Percentiles rank a stretch among this genome's conserved stretches.
phyloP scores from a whole-genome alignment of 2,113 vertebrate genomes.

The Nibea albiflora region DNA sequence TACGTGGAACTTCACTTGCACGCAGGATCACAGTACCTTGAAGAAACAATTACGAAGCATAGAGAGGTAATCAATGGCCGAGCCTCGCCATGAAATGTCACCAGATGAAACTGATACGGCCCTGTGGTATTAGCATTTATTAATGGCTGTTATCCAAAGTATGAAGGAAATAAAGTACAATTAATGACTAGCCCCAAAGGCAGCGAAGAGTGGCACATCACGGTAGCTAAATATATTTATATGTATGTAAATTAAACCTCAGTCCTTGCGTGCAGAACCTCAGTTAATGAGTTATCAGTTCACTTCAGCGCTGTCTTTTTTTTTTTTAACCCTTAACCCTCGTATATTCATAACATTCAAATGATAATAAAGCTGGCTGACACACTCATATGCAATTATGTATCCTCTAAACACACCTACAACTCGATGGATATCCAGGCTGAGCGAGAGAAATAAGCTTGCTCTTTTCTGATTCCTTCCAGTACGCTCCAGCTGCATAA shows the following conservation, averaged over 20 bases:
- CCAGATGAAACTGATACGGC: slow-evolving; percentile 71
- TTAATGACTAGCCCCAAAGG: slow-evolving; percentile 24
- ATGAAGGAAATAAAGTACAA: slow-evolving; percentile 42
- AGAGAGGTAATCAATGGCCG: slow-evolving; percentile 77
- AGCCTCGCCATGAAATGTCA: slow-evolving; percentile 75
- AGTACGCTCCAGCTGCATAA: slow-evolving; percentile 53
- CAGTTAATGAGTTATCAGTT: slow-evolving; percentile 7
- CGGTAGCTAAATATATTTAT: not conserved
- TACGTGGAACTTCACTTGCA: slow-evolving; percentile 74
- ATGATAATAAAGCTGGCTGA: slow-evolving; percentile 9
- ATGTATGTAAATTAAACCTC: not conserved
- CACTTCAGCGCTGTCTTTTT: not conserved
- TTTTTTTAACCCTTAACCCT: slow-evolving; percentile 24
- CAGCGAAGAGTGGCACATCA: slow-evolving; percentile 7
- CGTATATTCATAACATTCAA: slow-evolving; percentile 18
- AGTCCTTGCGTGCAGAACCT: no score
- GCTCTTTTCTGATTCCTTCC: slow-evolving; percentile 18
- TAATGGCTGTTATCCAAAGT: slow-evolving; percentile 51
- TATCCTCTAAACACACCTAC: slow-evolving; percentile 26
- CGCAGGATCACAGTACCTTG: slow-evolving; percentile 70
- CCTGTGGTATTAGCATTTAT: slow-evolving; percentile 58
- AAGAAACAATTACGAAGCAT: slow-evolving; percentile 82
- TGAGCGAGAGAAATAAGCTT: slow-evolving; percentile 30
- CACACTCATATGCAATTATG: slow-evolving; percentile 10
- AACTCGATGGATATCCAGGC: not conserved